These are phyloP conservation scores for Cherax destructor DNA, from an alignment of 1,140 invertebrate genomes.

Conservation along the genomic window DNA sequence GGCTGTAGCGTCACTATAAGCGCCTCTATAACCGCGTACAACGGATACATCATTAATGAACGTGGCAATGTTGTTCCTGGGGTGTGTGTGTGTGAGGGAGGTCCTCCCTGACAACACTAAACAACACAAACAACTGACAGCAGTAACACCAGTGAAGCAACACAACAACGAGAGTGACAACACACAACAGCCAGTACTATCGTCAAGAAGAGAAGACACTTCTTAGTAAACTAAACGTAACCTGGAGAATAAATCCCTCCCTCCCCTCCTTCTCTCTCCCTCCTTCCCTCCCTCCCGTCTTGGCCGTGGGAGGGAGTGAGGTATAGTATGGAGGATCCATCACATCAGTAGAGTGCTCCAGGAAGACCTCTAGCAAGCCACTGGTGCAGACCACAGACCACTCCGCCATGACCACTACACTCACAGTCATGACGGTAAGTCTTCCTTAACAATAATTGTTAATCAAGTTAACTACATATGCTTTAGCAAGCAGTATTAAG, in stretches of 20 bases:
- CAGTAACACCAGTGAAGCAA: not conserved
- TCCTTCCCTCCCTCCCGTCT: not conserved
- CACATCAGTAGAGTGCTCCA: not conserved
- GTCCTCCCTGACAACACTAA: no score
- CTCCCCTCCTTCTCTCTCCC: conserved; percentile 2
- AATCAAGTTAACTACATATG: not conserved
- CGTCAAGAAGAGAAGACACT: no score
- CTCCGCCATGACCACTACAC: not conserved
- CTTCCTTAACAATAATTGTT: not conserved
- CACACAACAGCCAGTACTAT: no score
- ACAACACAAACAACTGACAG: not conserved
- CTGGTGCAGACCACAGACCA: not conserved
- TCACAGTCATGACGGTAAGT: not conserved
- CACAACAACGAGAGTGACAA: not conserved
- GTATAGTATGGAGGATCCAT: no score
- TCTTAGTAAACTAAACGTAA: no score
- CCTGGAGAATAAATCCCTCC: not conserved
- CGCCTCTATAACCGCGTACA: not conserved
- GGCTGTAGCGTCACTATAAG: not conserved
- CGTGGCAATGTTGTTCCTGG: not conserved
- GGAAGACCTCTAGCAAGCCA: not conserved
- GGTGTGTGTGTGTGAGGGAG: not conserved
- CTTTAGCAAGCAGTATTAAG: not conserved
- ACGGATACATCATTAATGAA: not conserved
- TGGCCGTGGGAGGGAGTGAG: no score